These are phyloP conservation scores for Ceraclea dissimilis DNA, from an alignment of 2,888 invertebrate genomes.

Conservation along the genomic window DNA sequence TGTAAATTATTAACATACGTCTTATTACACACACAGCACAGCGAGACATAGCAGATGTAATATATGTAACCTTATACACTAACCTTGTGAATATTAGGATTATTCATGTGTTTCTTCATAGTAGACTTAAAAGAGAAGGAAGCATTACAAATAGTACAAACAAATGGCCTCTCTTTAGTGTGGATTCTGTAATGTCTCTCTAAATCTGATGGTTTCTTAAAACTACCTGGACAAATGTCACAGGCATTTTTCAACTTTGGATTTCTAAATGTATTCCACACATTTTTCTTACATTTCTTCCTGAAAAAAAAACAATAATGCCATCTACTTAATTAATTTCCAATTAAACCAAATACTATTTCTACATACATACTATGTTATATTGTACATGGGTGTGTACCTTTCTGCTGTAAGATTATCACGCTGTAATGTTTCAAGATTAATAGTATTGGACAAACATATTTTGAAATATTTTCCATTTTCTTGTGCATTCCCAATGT, in stretches of 20 bases:
- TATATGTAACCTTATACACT: too few relatives aligned
- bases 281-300: conserved; percentile 1
- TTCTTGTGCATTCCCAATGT: too few relatives aligned
- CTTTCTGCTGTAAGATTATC: too few relatives aligned
- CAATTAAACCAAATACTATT: neutral
- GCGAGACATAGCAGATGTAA: too few relatives aligned
- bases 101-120: conserved; percentile 5
- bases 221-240: conserved; percentile 11
- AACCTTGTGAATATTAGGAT: neutral
- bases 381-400: too few relatives aligned
- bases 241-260: conserved; percentile 7
- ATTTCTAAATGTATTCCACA: conserved; percentile 2
- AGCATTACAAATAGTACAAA: conserved; percentile 3
- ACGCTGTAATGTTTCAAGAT: too few relatives aligned
- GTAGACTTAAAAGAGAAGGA: conserved; percentile 14
- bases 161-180: conserved; percentile 12
- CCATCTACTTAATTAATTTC: neutral
- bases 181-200: conserved; percentile 9
- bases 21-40: too few relatives aligned
- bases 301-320: conserved; percentile 3
- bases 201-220: conserved; percentile 14
- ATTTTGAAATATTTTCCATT: too few relatives aligned
- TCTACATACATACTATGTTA: too few relatives aligned
- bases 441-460: too few relatives aligned
- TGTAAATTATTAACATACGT: too few relatives aligned